Conservation (phyloP, 2,888 invertebrate species). For the Phlogophora meticulosa region DNA sequence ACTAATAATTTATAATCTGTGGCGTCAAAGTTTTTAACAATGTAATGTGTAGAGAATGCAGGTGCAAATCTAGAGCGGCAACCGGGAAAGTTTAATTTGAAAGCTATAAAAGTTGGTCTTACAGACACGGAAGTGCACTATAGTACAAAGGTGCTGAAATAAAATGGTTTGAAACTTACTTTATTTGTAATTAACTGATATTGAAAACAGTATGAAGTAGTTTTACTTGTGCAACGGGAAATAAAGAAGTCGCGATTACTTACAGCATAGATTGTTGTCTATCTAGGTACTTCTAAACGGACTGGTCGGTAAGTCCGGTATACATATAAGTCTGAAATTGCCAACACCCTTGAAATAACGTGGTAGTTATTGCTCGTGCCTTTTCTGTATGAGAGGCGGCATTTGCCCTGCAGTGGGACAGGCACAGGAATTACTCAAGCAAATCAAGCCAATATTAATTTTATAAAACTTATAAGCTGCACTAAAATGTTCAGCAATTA, state of each 20-base stretch:
- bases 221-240: neutral
- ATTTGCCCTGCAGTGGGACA: too few species aligned
- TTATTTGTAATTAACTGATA: conserved; percentile 15
- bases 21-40: neutral
- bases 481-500: too few species aligned
- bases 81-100: neutral
- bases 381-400: too few species aligned
- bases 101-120: conserved; percentile 19
- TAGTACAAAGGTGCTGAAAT: conserved; percentile 6
- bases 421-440: too few species aligned
- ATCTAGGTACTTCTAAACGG: too few species aligned
- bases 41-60: neutral
- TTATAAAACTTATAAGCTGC: too few species aligned
- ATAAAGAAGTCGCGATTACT: neutral
- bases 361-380: too few species aligned
- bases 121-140: neutral
- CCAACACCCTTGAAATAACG: too few species aligned
- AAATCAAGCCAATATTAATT: too few species aligned
- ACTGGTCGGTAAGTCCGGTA: too few species aligned
- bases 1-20: conserved; percentile 5
- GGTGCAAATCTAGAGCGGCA: neutral
- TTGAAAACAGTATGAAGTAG: neutral
- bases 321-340: too few species aligned
- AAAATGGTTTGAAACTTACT: conserved; percentile 14
- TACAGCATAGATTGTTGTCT: too few species aligned